A percentile compares a stretch with the other conserved stretches of the same genome.
phyloP scores from a whole-genome alignment of 2,888 invertebrate genomes.

The Cordilura impudica region DNA sequence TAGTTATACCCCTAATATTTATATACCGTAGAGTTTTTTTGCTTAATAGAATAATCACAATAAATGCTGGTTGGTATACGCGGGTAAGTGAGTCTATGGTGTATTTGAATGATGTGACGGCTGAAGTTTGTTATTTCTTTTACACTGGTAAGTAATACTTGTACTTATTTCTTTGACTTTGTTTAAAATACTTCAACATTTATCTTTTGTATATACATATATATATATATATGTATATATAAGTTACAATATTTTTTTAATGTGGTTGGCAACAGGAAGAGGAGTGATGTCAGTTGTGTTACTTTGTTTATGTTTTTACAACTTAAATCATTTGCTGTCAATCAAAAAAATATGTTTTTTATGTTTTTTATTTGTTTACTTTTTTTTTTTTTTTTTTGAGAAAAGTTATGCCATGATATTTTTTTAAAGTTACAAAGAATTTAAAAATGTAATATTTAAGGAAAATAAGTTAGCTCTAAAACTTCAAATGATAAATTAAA shows the following conservation, averaged over 20 bases:
- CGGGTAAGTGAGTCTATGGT: not conserved
- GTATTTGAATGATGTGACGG: conserved; percentile 32
- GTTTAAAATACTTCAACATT: conserved; percentile 14
- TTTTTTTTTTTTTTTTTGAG: too few relatives aligned
- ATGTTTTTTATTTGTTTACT: not conserved
- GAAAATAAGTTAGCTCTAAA: too few relatives aligned
- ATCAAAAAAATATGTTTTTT: conserved; percentile 8
- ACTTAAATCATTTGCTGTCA: conserved; percentile 25
- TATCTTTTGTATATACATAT: conserved; percentile 3
- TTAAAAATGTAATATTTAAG: too few relatives aligned
- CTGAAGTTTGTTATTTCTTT: conserved; percentile 1
- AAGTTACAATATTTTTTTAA: not conserved
- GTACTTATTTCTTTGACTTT: not conserved
- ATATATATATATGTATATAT: not conserved
- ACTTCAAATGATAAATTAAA: too few relatives aligned
- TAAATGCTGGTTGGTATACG: not conserved
- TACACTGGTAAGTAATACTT: not conserved
- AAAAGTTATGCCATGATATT: too few relatives aligned
- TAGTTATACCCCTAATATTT: too few relatives aligned
- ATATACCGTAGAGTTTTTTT: too few relatives aligned
- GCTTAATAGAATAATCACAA: not conserved
- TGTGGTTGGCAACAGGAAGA: not conserved
- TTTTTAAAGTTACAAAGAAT: too few relatives aligned
- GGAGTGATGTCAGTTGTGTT: not conserved
- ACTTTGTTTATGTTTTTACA: conserved; percentile 11